Base-by-base conservation (phyloP, 2,113 vertebrate species). In the Tiliqua scincoides region DNA sequence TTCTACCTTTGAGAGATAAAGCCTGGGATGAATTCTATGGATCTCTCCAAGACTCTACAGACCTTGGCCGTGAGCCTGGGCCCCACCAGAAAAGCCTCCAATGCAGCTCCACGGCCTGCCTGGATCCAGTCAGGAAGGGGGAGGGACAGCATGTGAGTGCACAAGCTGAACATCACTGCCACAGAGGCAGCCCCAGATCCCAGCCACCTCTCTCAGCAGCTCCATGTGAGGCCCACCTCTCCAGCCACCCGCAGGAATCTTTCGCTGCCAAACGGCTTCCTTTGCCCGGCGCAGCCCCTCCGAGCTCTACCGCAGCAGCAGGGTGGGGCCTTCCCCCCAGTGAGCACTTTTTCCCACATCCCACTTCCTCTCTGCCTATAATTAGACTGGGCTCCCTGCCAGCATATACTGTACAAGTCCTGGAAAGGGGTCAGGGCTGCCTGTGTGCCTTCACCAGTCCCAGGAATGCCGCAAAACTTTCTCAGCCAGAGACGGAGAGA, bases 311-410 rank as follows among this genome's bases (percentile, higher is more conserved):
- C 81, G 27, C 3, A 10, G 43, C 72, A 91, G 87, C 89, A 90
- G 92, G 93, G 92, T 86, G 88, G 85, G 83, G 87, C 63, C 43
- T 63, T 79, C 71, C 85, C 59, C 48, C 81, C 48, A 0, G 23
- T n/a, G 73, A 23, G 30, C 61, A 30, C 4, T 65, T 32, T 30
- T 30, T 91, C 91, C 85, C 86, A 76, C 61, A 77, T 84, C 80
- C 85, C 85, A 48, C 75, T 91, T 76, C 89, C 89, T 83, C 86
- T 86, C 74, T 62, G 84, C 92, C 87, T 88, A 93, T 85, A 91
- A 92, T 93, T 91, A 91, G 80, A 87, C 23, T 37, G 93, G 92
- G 94, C 93, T 92, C 83, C 83, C 59, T 0, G 94, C 93, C 94
- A 94, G 74, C 88, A 1, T 86, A 73, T 87, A 77, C 89, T 89